Evolutionary conservation across 2,888 invertebrate genomes (phyloP).

Genomic region (Piscicola geometra): DNA sequence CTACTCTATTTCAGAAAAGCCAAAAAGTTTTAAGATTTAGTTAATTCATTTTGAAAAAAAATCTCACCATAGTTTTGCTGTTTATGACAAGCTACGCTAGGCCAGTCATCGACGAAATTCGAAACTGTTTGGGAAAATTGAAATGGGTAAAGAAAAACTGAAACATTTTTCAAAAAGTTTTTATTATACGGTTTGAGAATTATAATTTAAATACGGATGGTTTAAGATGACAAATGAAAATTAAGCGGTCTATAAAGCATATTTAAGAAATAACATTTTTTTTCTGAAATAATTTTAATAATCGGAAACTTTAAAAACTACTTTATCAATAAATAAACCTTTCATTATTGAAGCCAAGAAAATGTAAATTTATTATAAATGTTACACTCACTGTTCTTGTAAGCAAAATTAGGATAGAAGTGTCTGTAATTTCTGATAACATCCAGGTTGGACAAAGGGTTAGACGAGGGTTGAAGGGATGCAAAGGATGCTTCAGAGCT

Average conservation of each 20-base stretch:
- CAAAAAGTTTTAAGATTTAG: too few species aligned
- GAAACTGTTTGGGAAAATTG: too few species aligned
- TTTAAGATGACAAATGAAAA: too few species aligned
- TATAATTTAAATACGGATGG: background rate
- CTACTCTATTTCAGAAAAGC: too few species aligned
- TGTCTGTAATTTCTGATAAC: constrained; percentile 15
- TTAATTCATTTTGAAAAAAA: too few species aligned
- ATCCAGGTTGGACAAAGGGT: background rate
- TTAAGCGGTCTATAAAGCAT: too few species aligned
- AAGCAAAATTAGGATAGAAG: constrained; percentile 8
- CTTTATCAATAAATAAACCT: background rate
- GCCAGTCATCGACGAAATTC: constrained; percentile 10
- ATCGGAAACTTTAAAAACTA: background rate
- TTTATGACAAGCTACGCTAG: background rate
- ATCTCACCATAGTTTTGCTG: background rate
- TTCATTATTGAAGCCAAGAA: background rate
- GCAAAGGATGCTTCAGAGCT: background rate
- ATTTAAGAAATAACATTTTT: background rate
- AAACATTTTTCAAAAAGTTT: background rate
- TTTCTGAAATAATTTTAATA: background rate
- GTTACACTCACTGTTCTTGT: background rate
- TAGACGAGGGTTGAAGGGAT: background rate
- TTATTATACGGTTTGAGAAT: background rate
- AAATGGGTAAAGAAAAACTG: too few species aligned
- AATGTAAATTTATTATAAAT: background rate